These are phyloP conservation scores for Aphelinus certus DNA, from an alignment of 1,140 invertebrate species.

Conservation along the genomic window DNA sequence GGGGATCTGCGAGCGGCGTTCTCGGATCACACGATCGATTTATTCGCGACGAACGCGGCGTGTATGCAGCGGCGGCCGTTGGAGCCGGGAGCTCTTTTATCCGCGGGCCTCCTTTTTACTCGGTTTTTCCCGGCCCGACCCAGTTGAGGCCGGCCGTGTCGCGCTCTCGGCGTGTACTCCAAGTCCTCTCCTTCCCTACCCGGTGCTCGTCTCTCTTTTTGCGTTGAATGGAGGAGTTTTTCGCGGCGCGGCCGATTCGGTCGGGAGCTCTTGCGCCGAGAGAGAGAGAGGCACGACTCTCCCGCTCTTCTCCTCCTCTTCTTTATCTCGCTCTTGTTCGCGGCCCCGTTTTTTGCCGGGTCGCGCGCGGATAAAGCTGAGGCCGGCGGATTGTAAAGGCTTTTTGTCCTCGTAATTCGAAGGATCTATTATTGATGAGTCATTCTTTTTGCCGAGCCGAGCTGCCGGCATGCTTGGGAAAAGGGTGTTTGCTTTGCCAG, in stretches of 20 bases:
- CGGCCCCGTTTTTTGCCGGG: not conserved
- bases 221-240: not conserved
- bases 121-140: not conserved
- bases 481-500: not conserved
- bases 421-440: not conserved
- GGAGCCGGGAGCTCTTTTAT: constrained; percentile 4
- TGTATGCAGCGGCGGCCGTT: constrained; percentile 24
- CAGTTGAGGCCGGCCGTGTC: constrained; percentile 20
- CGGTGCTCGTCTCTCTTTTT: constrained; percentile 2
- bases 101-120: not conserved
- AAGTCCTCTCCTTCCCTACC: not conserved
- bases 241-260: not conserved
- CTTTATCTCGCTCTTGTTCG: not conserved
- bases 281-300: constrained; percentile 41
- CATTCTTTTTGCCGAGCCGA: not conserved
- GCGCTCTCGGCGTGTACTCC: not conserved
- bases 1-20: not conserved
- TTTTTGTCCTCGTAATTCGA: constrained; percentile 8
- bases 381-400: not conserved
- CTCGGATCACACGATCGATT: constrained; percentile 41
- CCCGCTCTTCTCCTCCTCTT: constrained; percentile 27
- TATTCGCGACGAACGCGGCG: constrained; percentile 38
- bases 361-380: not conserved
- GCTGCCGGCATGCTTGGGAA: not conserved
- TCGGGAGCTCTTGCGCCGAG: constrained; percentile 15